Conservation (phyloP, 2,797 vertebrate species). For the Cygnus olor region DNA sequence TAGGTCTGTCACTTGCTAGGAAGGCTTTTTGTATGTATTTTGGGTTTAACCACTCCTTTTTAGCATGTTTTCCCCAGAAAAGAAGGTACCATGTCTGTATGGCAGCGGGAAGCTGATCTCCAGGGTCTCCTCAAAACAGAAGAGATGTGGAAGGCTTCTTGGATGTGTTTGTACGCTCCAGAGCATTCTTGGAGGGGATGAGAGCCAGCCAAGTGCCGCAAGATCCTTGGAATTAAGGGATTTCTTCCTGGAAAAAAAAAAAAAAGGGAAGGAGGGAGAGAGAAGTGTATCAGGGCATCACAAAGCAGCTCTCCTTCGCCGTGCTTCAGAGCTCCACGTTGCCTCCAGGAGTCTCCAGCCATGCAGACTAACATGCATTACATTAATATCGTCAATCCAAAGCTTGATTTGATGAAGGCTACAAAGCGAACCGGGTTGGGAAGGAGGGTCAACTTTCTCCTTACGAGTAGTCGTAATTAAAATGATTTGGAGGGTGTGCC, state of each 20-base stretch:
- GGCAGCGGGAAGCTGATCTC: neutral
- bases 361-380: neutral
- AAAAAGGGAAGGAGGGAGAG: neutral
- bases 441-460: neutral
- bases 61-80: neutral
- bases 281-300: neutral
- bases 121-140: neutral
- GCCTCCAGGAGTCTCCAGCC: neutral
- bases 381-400: neutral
- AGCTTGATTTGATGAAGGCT: neutral
- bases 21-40: neutral
- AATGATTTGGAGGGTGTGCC: conserved; percentile 33
- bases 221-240: neutral
- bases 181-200: neutral
- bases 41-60: neutral
- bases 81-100: neutral
- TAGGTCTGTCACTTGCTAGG: neutral
- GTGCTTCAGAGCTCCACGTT: neutral
- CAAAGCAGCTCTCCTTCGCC: neutral
- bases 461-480: conserved; percentile 2
- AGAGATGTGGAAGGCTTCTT: neutral
- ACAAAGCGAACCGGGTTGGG: neutral
- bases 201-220: neutral
- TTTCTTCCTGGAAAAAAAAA: neutral
- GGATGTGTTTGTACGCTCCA: neutral